Percentiles rank a stretch among this genome's conserved stretches.
Conservation (phyloP, 2,888 invertebrate genomes). For the Cerceris ruficornis region DNA sequence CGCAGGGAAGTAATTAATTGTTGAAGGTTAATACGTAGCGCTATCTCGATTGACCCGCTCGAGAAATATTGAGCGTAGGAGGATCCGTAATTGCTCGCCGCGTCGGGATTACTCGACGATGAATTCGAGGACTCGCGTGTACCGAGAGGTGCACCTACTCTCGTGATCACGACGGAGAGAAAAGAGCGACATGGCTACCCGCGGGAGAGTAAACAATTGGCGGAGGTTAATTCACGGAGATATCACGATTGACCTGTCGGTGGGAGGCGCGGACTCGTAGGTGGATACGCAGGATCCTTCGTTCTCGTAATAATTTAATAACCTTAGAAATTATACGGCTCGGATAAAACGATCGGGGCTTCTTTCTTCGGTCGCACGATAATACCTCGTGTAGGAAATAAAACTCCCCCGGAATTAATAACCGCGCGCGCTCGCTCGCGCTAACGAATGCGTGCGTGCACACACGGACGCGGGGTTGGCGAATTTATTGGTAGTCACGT, state of each 20-base stretch:
- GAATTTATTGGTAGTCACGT: slow-evolving; percentile 55
- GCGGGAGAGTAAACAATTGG: slow-evolving; percentile 39
- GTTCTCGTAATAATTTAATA: slow-evolving; percentile 35
- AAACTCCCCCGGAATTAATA: slow-evolving; percentile 56
- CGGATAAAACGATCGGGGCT: slow-evolving; percentile 17
- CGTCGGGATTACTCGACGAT: background rate
- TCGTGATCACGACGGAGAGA: background rate
- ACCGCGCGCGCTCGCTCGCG: slow-evolving; percentile 11
- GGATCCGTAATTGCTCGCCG: slow-evolving; percentile 16
- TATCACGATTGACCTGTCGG: slow-evolving; percentile 50
- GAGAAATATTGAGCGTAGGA: slow-evolving; percentile 37
- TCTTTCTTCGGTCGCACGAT: slow-evolving; percentile 11
- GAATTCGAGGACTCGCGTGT: slow-evolving; percentile 2
- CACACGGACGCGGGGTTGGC: slow-evolving; percentile 5
- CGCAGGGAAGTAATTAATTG: slow-evolving; percentile 54
- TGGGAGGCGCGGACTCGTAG: slow-evolving; percentile 22
- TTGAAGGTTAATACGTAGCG: slow-evolving; percentile 49
- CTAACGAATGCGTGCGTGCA: background rate
- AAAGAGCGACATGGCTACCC: background rate
- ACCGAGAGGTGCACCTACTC: background rate
- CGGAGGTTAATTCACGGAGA: slow-evolving; percentile 45
- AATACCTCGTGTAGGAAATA: slow-evolving; percentile 29
- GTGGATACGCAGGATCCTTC: background rate
- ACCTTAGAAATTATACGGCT: slow-evolving; percentile 20
- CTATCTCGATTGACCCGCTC: slow-evolving; percentile 57